These are phyloP conservation scores for Lindbergichthys nudifrons DNA, from an alignment of 2,797 vertebrate species.

Conservation along the genomic window DNA sequence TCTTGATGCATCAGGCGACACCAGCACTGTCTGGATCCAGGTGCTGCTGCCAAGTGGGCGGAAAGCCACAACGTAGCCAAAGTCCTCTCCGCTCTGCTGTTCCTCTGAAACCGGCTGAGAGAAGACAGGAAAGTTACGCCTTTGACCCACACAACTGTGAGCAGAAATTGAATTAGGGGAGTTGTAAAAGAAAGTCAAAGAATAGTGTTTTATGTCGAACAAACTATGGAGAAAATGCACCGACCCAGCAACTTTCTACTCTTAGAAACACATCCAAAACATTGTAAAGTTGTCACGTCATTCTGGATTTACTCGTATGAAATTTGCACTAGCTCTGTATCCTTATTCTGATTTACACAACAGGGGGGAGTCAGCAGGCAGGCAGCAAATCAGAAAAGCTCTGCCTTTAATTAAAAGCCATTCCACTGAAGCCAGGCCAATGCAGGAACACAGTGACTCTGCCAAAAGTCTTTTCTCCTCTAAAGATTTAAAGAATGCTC, in stretches of 20 bases:
- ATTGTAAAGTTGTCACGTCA: constrained; percentile 43
- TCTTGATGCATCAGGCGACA: constrained; percentile 85
- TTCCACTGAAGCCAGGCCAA: constrained; percentile 59
- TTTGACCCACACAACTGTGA: constrained; percentile 46
- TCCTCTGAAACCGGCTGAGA: constrained; percentile 90
- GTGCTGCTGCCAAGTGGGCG: constrained; percentile 83
- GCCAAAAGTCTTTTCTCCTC: constrained; percentile 56
- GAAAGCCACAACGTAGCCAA: constrained; percentile 89
- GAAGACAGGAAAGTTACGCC: constrained; percentile 38
- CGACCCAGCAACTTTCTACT: constrained; percentile 14
- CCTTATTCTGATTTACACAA: constrained; percentile 73
- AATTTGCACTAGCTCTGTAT: constrained; percentile 50
- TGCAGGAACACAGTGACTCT: constrained; percentile 51
- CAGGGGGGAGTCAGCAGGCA: constrained; percentile 60
- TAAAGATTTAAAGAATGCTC: constrained; percentile 51
- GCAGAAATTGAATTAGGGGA: constrained; percentile 40
- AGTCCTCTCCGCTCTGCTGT: constrained; percentile 90
- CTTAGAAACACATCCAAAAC: constrained; percentile 36
- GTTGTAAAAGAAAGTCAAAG: neutral
- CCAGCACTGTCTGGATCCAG: constrained; percentile 89
- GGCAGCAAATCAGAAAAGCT: constrained; percentile 70
- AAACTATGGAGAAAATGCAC: constrained; percentile 18
- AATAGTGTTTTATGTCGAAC: constrained; percentile 31
- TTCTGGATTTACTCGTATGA: constrained; percentile 52
- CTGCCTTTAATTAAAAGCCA: constrained; percentile 75